A percentile compares a stretch with the other conserved stretches of the same genome.
phyloP scores from a whole-genome alignment of 2,888 invertebrate genomes.

The Eupithecia vulgata region DNA sequence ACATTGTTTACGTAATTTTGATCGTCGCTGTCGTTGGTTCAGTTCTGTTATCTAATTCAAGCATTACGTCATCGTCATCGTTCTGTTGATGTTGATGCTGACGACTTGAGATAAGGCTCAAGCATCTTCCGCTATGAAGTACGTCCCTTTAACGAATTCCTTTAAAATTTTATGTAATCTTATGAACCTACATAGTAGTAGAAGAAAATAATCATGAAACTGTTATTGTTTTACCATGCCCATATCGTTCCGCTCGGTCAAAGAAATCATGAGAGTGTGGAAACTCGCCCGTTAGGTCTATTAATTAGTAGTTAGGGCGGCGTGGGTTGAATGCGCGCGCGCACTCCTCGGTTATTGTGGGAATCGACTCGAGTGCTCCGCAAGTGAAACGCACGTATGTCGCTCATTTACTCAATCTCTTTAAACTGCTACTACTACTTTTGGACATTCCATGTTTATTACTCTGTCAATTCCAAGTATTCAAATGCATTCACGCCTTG shows the following conservation, averaged over 20 bases:
- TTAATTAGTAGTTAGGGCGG: constrained; percentile 72
- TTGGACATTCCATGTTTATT: constrained; percentile 25
- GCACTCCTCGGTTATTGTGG: constrained; percentile 61
- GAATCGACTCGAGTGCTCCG: constrained; percentile 60
- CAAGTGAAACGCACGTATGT: constrained; percentile 57
- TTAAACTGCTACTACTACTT: constrained; percentile 39
- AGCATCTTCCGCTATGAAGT: constrained; percentile 53
- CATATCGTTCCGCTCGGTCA: constrained; percentile 59
- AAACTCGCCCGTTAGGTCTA: constrained; percentile 68
- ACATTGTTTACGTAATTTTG: constrained; percentile 11
- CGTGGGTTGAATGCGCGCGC: constrained; percentile 69
- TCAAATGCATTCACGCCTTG: background rate
- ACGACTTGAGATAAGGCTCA: constrained; percentile 56
- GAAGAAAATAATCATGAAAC: background rate
- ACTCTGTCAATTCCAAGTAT: background rate
- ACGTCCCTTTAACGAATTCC: background rate
- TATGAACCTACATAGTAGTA: background rate
- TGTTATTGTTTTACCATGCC: constrained; percentile 37
- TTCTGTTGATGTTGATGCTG: constrained; percentile 59
- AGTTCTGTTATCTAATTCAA: constrained; percentile 62
- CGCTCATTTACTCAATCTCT: constrained; percentile 54
- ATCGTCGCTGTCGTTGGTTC: constrained; percentile 26
- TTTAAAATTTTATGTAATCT: background rate
- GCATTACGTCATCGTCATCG: constrained; percentile 67
- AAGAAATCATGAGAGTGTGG: constrained; percentile 67